Base-by-base conservation (phyloP, 2,888 invertebrate genomes). In the Leucozona laternaria region DNA sequence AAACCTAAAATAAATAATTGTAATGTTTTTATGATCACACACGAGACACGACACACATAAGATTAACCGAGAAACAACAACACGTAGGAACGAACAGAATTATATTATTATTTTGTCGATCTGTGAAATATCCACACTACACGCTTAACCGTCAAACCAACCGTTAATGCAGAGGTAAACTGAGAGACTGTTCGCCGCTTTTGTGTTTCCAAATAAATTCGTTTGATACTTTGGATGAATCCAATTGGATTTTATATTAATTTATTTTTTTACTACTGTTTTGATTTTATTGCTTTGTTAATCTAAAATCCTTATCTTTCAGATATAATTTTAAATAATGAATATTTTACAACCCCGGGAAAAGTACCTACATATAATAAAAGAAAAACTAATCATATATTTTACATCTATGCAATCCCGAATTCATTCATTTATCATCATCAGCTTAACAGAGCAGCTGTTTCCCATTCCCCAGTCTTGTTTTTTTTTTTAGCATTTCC, bases 151-250 rank as follows among this genome's bases (percentile, higher is more conserved):
- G 53, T 28, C 53, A 15, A 25, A 4, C 64, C 72, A 73, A 85
- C 85, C 85, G 80, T 73, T 57, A 48, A 78, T 77, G 73, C 68
- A 62, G 77, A 85, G 68, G 72, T 85, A 77, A 78, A 85, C 72
- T 78, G 77, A 73, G 81, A 85, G 85, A 85, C 85, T 85, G 72
- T 70, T 77, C 72, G 37, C 37, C 53, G 53, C 68, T 66, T 66
- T 40, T 31, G 31, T 17, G 15, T 31, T 66, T 20, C 28, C 48
- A 80, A 60, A 73, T 62, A 77, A 68, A 80, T 85, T 80, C 77
- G 25, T 57, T 71, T 10, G 45, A 17, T 45, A 60, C 48, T 11
- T 31, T 64, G 80, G 77, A 85, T 77, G 80, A 80, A 85, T 73
- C 58, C 70, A 4, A 85, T 73, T 77, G 72, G 72, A 77, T 85